phyloP scores from a whole-genome alignment of 2,113 vertebrate genomes.

The Centrocercus urophasianus region DNA sequence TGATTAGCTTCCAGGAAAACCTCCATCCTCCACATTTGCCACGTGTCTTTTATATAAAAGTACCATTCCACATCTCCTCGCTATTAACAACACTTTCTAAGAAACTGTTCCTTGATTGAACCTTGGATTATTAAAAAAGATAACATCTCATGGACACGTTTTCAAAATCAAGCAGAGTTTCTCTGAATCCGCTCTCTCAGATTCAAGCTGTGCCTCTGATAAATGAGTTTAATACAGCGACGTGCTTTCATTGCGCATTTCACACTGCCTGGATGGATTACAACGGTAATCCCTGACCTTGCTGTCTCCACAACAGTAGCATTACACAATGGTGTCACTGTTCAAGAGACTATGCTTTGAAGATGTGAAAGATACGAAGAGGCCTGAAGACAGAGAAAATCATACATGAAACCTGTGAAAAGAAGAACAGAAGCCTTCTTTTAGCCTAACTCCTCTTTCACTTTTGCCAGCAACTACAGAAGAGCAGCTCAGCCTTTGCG shows the following conservation, averaged over 20 bases:
- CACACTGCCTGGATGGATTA: background rate
- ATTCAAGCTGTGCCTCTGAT: background rate
- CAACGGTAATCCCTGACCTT: background rate
- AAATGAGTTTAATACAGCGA: background rate
- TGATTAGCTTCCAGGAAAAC: background rate
- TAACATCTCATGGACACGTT: background rate
- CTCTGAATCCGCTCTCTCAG: background rate
- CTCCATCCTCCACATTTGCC: background rate
- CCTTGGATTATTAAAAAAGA: background rate
- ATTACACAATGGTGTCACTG: background rate
- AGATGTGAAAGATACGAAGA: constrained; percentile 13
- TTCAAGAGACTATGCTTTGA: constrained; percentile 34
- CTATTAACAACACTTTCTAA: background rate
- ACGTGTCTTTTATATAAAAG: background rate
- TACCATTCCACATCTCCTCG: background rate
- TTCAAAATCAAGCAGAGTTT: background rate
- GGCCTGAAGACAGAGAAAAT: constrained; percentile 6
- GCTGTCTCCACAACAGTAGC: background rate
- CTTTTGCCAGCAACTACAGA: constrained; percentile 51
- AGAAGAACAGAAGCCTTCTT: constrained; percentile 29
- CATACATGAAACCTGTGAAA: background rate
- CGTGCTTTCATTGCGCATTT: background rate
- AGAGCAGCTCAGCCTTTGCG: constrained; percentile 13
- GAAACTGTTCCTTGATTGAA: background rate
- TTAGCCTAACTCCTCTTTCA: constrained; percentile 38